Evolutionary conservation across 1,140 invertebrate genomes (phyloP).

Genomic region (Anthonomus grandis): DNA sequence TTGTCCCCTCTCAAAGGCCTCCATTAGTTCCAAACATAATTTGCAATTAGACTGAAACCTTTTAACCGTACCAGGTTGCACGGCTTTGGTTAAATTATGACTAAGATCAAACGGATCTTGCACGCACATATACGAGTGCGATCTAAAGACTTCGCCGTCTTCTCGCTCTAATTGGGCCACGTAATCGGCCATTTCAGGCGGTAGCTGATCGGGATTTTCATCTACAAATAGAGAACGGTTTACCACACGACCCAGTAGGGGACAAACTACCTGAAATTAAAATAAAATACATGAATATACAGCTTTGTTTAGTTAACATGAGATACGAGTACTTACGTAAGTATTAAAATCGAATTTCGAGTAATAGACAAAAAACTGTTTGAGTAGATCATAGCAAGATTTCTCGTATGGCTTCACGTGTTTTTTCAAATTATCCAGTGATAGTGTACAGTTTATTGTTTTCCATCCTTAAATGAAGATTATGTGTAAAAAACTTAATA

Average conservation of each 20-base stretch:
- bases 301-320: not conserved
- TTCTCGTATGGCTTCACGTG: conserved; percentile 27
- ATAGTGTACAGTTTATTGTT: conserved; percentile 33
- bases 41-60: conserved; percentile 39
- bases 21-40: conserved; percentile 11
- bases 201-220: conserved; percentile 32
- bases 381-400: conserved; percentile 30
- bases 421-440: conserved; percentile 25
- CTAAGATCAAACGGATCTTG: conserved; percentile 53
- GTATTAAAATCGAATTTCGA: conserved; percentile 37
- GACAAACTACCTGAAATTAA: conserved; percentile 43
- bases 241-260: conserved; percentile 42
- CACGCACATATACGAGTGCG: conserved; percentile 42
- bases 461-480: conserved; percentile 42
- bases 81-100: conserved; percentile 50
- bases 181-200: conserved; percentile 42
- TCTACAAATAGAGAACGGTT: conserved; percentile 38
- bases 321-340: conserved; percentile 37
- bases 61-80: conserved; percentile 21
- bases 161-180: conserved; percentile 32
- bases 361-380: conserved; percentile 44
- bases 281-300: conserved; percentile 9
- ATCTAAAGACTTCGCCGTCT: conserved; percentile 37
- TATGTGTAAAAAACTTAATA: conserved; percentile 2
- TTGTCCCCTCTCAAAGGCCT: not conserved